These are phyloP conservation scores for Sebastes kiyomatsui DNA, from an alignment of 2,797 vertebrate species.

Conservation along the genomic window DNA sequence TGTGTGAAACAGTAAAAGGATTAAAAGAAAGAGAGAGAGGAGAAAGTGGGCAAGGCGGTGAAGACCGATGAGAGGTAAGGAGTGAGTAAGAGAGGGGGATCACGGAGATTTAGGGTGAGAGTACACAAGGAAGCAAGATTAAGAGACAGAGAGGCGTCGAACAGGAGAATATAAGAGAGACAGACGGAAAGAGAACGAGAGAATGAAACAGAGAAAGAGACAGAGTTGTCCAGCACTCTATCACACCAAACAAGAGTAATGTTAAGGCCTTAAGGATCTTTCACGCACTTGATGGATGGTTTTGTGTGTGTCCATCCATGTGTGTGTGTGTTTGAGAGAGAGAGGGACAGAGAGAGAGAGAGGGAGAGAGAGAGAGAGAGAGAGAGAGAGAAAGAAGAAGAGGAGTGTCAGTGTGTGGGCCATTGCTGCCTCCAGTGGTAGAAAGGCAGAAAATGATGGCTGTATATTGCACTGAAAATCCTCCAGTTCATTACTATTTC, in stretches of 20 bases:
- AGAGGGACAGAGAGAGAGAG: background rate
- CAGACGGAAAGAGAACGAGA: slow-evolving; percentile 36
- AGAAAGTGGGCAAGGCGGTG: background rate
- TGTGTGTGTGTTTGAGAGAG: background rate
- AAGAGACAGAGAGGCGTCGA: slow-evolving; percentile 46
- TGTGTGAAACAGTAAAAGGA: background rate
- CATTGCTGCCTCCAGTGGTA: slow-evolving; percentile 69
- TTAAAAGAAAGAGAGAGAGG: slow-evolving; percentile 6
- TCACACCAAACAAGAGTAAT: slow-evolving; percentile 76
- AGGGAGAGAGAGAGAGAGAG: background rate
- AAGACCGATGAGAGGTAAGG: slow-evolving; percentile 10
- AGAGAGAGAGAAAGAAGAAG: background rate
- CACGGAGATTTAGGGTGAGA: slow-evolving; percentile 62
- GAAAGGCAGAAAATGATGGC: slow-evolving; percentile 11
- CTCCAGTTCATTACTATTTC: background rate
- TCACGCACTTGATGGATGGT: slow-evolving; percentile 69
- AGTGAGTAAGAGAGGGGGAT: slow-evolving; percentile 3
- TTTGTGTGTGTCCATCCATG: slow-evolving; percentile 28
- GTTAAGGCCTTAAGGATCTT: slow-evolving; percentile 71
- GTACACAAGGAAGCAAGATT: slow-evolving; percentile 51
- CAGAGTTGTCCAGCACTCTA: slow-evolving; percentile 65
- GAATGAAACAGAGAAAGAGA: slow-evolving; percentile 52
- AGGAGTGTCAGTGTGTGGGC: slow-evolving; percentile 28
- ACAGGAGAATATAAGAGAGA: slow-evolving; percentile 47
- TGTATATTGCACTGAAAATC: slow-evolving; percentile 2